Evolutionary conservation across 2,888 invertebrate species (phyloP), one percentile per base, ranked within the genome.

Genomic region (Dasysyrphus albostriatus): DNA sequence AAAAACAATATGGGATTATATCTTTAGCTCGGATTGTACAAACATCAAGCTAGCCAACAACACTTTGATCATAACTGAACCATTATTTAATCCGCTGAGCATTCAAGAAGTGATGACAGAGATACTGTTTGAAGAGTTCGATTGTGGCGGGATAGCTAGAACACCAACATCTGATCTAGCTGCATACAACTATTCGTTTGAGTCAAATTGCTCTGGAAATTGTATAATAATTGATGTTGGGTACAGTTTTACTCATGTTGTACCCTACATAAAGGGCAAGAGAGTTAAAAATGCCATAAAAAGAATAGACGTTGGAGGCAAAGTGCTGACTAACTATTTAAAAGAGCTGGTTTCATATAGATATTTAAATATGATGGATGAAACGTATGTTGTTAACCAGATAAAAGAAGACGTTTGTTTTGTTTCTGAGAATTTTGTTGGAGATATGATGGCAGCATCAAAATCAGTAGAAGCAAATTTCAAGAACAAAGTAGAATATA

Each of bases 321-420:
- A 99, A 93, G 95, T 98, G 10, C 92, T 99, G 83, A 99, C 99
- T 0, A 99, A 99, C 93, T 98, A 99, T 93, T 93, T 99, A 59
- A 99, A 99, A 92, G 99, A 99, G 93, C 95, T 99, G 16, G 95
- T 99, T 89, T 99, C 99, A 0, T 99, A 99, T 92, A 14, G 96
- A 54, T 99, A 99, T 91, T 93, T 99, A 58, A 98, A 99, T 93
- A 98, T 99, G 0, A 98, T 99, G 98, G 99, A 99, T 91, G 99
- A 99, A 93, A 98, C 98, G 0, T 98, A 97, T 93, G 98, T 99
- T 0, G 98, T 99, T 61, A 99, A 99, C 93, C 99, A 99, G 93
- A 97, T 96, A 0, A 99, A 99, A 92, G 99, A 99, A 93, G 99
- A 99, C 91, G 95, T 97, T 0, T 99, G 99, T 91, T 99, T 96